phyloP scores from a whole-genome alignment of 1,140 invertebrate species.

The Neotoxoptera formosana region DNA sequence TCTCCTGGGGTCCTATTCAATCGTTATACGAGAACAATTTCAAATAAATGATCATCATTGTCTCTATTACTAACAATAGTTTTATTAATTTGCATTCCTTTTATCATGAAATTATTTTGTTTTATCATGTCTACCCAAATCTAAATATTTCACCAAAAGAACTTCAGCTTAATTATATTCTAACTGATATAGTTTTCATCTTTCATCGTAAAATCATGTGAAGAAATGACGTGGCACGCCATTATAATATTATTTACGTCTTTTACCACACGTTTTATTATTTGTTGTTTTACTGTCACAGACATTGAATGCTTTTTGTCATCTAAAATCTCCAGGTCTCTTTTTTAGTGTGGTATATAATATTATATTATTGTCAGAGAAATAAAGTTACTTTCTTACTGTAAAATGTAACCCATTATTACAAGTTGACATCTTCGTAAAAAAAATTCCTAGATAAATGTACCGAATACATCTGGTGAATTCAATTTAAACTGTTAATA shows the following conservation, averaged over 20 bases:
- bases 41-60: constrained; percentile 27
- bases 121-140: not conserved
- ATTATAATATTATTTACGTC: not conserved
- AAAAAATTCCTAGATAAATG: not conserved
- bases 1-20: constrained; percentile 12
- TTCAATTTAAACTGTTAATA: not conserved
- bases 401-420: not conserved
- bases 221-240: not conserved
- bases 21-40: not conserved
- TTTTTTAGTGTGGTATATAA: constrained; percentile 6
- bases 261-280: constrained; percentile 39
- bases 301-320: constrained; percentile 26
- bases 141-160: not conserved
- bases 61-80: not conserved
- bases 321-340: not conserved
- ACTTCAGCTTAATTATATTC: no score
- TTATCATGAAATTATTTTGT: not conserved
- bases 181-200: not conserved
- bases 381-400: not conserved
- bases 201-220: not conserved
- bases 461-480: not conserved
- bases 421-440: not conserved
- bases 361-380: not conserved
- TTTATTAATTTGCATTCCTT: not conserved
- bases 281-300: constrained; percentile 10